Conservation (phyloP, 2,888 invertebrate species). For the Lycophotia porphyrea region DNA sequence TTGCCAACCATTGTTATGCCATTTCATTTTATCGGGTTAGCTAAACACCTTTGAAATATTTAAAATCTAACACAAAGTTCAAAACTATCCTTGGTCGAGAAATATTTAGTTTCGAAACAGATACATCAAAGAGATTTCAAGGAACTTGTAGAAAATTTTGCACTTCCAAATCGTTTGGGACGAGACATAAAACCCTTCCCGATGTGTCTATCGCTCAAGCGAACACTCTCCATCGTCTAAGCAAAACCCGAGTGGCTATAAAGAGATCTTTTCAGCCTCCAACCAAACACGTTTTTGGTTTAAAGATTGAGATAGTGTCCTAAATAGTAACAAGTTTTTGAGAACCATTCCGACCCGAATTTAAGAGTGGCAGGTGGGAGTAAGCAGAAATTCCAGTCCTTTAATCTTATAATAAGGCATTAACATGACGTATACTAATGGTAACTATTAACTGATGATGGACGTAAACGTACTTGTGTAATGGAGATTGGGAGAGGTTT, state of each 20-base stretch:
- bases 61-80: background rate
- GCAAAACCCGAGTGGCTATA: constrained; percentile 36
- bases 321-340: constrained; percentile 55
- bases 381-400: constrained; percentile 27
- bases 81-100: background rate
- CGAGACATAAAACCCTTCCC: constrained; percentile 44
- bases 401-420: background rate
- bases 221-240: background rate
- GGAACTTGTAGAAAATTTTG: constrained; percentile 20
- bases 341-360: constrained; percentile 26
- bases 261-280: constrained; percentile 17
- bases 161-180: constrained; percentile 43
- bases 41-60: background rate
- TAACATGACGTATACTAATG: background rate
- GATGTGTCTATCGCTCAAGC: constrained; percentile 42
- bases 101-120: constrained; percentile 10
- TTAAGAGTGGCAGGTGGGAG: background rate
- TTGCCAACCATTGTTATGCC: background rate
- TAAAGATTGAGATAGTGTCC: constrained; percentile 57
- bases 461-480: background rate
- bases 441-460: background rate
- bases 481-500: background rate
- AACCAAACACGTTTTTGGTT: constrained; percentile 42
- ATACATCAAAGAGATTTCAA: constrained; percentile 9
- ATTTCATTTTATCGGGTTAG: background rate